Conservation (phyloP, 2,888 invertebrate genomes). For the Trichacis sp. region DNA sequence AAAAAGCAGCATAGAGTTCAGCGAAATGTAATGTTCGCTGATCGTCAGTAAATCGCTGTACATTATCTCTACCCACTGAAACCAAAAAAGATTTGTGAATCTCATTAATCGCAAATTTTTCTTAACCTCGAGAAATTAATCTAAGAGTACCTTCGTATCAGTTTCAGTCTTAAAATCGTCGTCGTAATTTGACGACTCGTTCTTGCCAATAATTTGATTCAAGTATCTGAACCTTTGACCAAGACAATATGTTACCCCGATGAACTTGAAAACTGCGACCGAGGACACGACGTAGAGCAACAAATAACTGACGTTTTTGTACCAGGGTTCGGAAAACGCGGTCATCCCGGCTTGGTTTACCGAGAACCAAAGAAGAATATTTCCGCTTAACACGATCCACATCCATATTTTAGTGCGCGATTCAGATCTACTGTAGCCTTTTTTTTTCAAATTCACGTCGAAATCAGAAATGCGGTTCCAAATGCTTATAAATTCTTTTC, state of each 20-base stretch:
- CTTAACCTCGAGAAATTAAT: background rate
- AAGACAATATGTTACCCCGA: slow-evolving; percentile 52
- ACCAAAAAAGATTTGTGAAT: background rate
- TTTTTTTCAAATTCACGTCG: slow-evolving; percentile 48
- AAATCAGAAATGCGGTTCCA: slow-evolving; percentile 60
- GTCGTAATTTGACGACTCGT: slow-evolving; percentile 16
- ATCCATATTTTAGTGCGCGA: slow-evolving; percentile 32
- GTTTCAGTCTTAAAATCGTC: slow-evolving; percentile 24
- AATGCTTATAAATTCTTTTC: slow-evolving; percentile 47
- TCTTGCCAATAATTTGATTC: slow-evolving; percentile 50
- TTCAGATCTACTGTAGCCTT: slow-evolving; percentile 52
- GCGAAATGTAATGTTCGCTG: slow-evolving; percentile 50
- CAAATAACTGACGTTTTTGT: slow-evolving; percentile 54
- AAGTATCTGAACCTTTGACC: slow-evolving; percentile 59
- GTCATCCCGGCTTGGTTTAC: slow-evolving; percentile 55
- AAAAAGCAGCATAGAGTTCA: slow-evolving; percentile 55
- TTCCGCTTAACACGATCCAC: slow-evolving; percentile 44
- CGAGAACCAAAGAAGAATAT: slow-evolving; percentile 45
- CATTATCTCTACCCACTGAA: slow-evolving; percentile 54
- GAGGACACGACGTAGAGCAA: slow-evolving; percentile 52
- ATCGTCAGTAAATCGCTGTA: slow-evolving; percentile 54
- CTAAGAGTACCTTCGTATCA: slow-evolving; percentile 29
- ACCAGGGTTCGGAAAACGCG: slow-evolving; percentile 54
- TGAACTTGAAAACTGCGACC: slow-evolving; percentile 53
- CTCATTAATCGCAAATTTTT: background rate